Evolutionary conservation across 2,888 invertebrate genomes (phyloP).

Genomic region (Rhogogaster chlorosoma): DNA sequence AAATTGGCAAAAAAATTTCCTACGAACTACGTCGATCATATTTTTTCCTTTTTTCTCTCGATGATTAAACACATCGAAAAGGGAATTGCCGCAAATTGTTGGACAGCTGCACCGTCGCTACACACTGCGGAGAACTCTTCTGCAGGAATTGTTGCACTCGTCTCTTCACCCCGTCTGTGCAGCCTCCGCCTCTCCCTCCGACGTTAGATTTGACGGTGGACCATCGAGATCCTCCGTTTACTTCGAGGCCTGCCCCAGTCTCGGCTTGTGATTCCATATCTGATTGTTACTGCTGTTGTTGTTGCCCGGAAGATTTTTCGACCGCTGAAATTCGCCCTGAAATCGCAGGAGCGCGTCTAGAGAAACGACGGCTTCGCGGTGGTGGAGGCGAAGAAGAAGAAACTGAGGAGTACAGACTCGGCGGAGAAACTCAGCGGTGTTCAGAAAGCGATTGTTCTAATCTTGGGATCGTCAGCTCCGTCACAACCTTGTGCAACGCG

Average conservation of each 20-base stretch:
- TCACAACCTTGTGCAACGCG: constrained; percentile 55
- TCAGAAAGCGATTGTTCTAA: constrained; percentile 56
- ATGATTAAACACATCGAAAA: constrained; percentile 53
- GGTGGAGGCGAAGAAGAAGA: constrained; percentile 61
- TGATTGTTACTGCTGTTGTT: constrained; percentile 56
- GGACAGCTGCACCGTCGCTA: constrained; percentile 69
- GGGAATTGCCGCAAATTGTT: constrained; percentile 74
- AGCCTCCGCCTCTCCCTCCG: constrained; percentile 16
- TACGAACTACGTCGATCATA: neutral
- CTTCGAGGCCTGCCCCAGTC: constrained; percentile 37
- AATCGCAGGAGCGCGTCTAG: constrained; percentile 45
- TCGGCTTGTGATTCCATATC: constrained; percentile 56
- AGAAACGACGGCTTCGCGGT: constrained; percentile 62
- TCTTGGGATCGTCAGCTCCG: constrained; percentile 53
- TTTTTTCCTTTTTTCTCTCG: neutral
- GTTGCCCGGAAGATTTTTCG: constrained; percentile 48
- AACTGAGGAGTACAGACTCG: constrained; percentile 42
- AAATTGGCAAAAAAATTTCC: neutral
- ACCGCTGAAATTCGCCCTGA: constrained; percentile 1
- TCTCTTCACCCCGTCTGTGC: constrained; percentile 56
- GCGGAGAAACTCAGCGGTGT: constrained; percentile 52
- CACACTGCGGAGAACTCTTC: constrained; percentile 71
- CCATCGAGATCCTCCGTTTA: constrained; percentile 23
- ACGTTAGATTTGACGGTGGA: neutral
- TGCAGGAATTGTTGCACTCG: constrained; percentile 71